Percentiles rank a stretch among this genome's conserved stretches.
These are phyloP conservation scores for Gymnobelideus leadbeateri DNA, from an alignment of 2,113 vertebrate species.

Conservation along the genomic window DNA sequence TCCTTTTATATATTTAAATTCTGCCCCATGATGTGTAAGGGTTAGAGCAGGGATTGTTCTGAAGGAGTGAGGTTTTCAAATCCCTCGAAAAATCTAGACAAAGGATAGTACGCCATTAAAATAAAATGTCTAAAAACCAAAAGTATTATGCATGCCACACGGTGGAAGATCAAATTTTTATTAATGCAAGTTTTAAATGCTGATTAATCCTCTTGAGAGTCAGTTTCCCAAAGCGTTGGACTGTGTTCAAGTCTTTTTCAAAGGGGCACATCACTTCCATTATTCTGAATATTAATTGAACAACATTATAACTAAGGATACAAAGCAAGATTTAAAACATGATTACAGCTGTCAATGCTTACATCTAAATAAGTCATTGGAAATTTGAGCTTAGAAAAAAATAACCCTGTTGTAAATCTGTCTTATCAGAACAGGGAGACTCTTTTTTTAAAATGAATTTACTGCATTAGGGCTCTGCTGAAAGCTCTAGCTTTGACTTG, in stretches of 20 bases:
- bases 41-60: conserved; percentile 79
- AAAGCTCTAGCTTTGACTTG: conserved; percentile 27
- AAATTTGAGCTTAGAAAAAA: conserved; percentile 80
- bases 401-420: conserved; percentile 64
- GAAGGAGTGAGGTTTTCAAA: conserved; percentile 85
- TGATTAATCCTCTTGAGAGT: conserved; percentile 90
- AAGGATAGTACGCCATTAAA: conserved; percentile 82
- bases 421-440: conserved; percentile 64
- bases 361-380: conserved; percentile 87
- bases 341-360: conserved; percentile 87
- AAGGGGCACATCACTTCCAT: conserved; percentile 86
- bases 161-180: conserved; percentile 88
- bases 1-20: conserved; percentile 77
- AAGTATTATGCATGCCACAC: conserved; percentile 84
- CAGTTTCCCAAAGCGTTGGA: conserved; percentile 89
- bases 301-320: conserved; percentile 87
- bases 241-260: conserved; percentile 87
- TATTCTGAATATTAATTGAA: conserved; percentile 91
- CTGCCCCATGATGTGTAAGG: conserved; percentile 66
- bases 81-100: conserved; percentile 84
- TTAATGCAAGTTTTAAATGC: conserved; percentile 92
- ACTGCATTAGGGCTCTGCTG: rapidly evolving
- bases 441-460: conserved; percentile 54
- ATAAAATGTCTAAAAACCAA: conserved; percentile 86
- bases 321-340: conserved; percentile 88